These are phyloP conservation scores for Tetranychus urticae DNA, from an alignment of 1,140 invertebrate species.

Conservation along the genomic window DNA sequence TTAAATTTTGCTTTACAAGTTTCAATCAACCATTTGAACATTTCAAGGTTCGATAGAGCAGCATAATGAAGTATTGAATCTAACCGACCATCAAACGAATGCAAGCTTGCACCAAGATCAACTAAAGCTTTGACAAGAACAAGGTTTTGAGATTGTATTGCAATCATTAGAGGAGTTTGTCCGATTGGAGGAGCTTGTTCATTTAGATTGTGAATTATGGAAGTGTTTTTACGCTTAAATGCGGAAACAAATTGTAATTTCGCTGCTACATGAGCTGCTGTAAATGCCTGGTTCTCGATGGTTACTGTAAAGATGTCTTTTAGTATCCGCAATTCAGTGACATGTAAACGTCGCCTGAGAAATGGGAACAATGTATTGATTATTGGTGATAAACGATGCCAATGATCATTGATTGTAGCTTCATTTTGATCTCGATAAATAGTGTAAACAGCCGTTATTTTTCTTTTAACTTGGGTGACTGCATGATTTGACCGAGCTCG, in stretches of 20 bases:
- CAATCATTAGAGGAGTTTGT: slow-evolving; percentile 6
- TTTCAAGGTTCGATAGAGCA: background rate
- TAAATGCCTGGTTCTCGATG: background rate
- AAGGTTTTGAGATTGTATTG: background rate
- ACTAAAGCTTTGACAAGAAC: background rate
- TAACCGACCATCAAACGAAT: background rate
- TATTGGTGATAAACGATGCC: too few species aligned
- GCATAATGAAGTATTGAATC: slow-evolving; percentile 7
- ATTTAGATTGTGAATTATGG: background rate
- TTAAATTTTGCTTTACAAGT: background rate
- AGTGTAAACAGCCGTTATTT: too few species aligned
- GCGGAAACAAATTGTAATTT: background rate
- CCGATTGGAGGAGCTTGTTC: background rate
- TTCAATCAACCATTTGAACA: background rate
- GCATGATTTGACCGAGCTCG: too few species aligned
- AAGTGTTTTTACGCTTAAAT: background rate
- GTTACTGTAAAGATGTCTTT: too few species aligned
- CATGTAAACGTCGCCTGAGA: background rate
- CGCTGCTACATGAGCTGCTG: slow-evolving; percentile 2
- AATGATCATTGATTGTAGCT: too few species aligned
- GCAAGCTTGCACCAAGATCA: background rate
- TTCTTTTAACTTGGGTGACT: too few species aligned
- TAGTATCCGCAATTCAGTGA: background rate
- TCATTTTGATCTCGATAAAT: too few species aligned
- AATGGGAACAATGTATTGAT: too few species aligned